Percentiles rank a stretch among this genome's conserved stretches.
Evolutionary conservation across 2,888 invertebrate genomes (phyloP).

Genomic region (Cataglyphis altisquamis): DNA sequence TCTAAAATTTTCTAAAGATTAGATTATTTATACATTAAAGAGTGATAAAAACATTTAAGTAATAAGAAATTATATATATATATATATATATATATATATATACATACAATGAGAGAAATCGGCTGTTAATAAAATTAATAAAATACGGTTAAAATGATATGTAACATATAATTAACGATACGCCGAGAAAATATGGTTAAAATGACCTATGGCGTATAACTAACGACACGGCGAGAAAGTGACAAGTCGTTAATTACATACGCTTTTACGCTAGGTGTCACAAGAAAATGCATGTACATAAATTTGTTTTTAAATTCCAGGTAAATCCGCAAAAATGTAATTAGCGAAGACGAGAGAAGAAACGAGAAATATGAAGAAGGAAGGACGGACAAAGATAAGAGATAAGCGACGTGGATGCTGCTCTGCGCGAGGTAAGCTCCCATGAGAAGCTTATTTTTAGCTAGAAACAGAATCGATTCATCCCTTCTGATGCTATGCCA

Average conservation of each 20-base stretch:
- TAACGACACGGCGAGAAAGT: background rate
- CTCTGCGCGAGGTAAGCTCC: conserved; percentile 67
- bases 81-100: background rate
- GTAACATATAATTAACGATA: conserved; percentile 9
- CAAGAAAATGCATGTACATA: background rate
- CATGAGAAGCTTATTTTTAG: conserved; percentile 78
- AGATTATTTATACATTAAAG: background rate
- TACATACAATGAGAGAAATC: background rate
- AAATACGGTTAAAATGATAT: background rate
- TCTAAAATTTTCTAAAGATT: background rate
- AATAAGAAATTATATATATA: background rate
- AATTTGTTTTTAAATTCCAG: conserved; percentile 13
- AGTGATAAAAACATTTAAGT: background rate
- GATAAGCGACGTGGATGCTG: conserved; percentile 42
- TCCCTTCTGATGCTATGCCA: conserved; percentile 73
- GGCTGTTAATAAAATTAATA: conserved; percentile 8
- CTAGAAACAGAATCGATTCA: conserved; percentile 79
- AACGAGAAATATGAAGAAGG: conserved; percentile 37
- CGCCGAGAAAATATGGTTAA: background rate
- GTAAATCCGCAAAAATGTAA: conserved; percentile 19
- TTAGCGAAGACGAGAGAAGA: background rate
- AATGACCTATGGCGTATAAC: conserved; percentile 10
- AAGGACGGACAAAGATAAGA: conserved; percentile 48
- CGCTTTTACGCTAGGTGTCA: background rate
- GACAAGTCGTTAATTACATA: background rate